A percentile compares a stretch with the other conserved stretches of the same genome.
phyloP scores from a whole-genome alignment of 2,113 vertebrate genomes.

The Ranitomeya imitator region DNA sequence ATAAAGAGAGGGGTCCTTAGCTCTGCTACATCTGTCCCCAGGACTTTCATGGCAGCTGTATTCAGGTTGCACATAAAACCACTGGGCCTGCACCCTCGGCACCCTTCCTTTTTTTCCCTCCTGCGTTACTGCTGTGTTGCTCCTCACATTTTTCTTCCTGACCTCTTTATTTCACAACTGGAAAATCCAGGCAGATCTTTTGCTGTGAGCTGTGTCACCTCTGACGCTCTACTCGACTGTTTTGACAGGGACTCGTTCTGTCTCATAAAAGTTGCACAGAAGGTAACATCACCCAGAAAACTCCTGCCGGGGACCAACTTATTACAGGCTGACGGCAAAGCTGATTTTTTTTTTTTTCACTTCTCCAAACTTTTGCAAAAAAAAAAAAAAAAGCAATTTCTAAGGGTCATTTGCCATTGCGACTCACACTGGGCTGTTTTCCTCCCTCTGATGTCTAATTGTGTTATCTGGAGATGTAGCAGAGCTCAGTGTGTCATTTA shows the following conservation, averaged over 20 bases:
- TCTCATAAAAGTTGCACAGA: conserved; percentile 42
- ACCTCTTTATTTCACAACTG: conserved; percentile 55
- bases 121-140: background rate
- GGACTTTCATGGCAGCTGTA: conserved; percentile 59
- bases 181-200: conserved; percentile 5
- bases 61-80: conserved; percentile 35
- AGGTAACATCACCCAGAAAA: conserved; percentile 7
- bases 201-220: conserved; percentile 49
- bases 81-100: conserved; percentile 30
- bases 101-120: background rate
- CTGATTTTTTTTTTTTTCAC: background rate
- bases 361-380: background rate
- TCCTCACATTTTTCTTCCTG: conserved; percentile 45
- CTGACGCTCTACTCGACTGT: conserved; percentile 28
- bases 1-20: background rate
- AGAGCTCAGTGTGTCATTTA: background rate
- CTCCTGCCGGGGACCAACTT: background rate
- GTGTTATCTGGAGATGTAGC: background rate
- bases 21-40: background rate
- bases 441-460: background rate
- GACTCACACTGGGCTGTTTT: background rate
- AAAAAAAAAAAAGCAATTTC: background rate
- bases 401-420: conserved; percentile 16
- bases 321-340: conserved; percentile 10
- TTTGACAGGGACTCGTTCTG: conserved; percentile 31